phyloP scores from a whole-genome alignment of 2,113 vertebrate genomes.

The Penelope pileata region DNA sequence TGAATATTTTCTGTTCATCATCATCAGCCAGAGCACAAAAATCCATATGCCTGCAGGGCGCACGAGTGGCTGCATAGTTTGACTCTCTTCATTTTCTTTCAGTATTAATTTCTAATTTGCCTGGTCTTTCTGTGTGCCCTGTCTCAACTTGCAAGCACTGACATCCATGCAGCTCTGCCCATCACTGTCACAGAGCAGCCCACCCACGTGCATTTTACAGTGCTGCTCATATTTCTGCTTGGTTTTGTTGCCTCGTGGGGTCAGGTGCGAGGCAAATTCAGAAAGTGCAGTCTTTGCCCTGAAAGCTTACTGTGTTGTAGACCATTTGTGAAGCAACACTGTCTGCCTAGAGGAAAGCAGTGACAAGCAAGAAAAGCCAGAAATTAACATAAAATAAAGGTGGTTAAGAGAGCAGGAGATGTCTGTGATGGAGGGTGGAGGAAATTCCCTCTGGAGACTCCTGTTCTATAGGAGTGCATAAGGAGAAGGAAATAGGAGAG shows the following conservation, averaged over 20 bases:
- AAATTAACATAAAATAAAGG: no score
- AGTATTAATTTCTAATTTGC: background rate
- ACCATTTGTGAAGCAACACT: no score
- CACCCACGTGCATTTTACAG: background rate
- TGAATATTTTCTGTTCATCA: background rate
- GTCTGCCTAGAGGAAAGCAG: no score
- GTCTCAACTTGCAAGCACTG: background rate
- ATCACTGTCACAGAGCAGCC: background rate
- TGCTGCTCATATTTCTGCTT: background rate
- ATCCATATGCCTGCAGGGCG: background rate
- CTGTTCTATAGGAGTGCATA: no score
- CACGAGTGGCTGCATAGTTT: background rate
- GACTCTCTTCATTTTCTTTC: background rate
- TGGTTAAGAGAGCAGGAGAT: no score
- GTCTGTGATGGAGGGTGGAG: no score
- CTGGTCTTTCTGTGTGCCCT: background rate
- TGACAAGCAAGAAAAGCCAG: no score
- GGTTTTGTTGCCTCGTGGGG: background rate
- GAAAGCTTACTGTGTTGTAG: no score
- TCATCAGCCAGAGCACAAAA: background rate
- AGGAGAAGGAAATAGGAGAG: no score
- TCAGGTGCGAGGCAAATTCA: background rate
- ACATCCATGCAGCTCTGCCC: no score
- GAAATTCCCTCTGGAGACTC: no score
- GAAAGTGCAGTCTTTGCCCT: no score